Evolutionary conservation across 2,113 vertebrate species (phyloP).

Genomic region (Nanger granti): DNA sequence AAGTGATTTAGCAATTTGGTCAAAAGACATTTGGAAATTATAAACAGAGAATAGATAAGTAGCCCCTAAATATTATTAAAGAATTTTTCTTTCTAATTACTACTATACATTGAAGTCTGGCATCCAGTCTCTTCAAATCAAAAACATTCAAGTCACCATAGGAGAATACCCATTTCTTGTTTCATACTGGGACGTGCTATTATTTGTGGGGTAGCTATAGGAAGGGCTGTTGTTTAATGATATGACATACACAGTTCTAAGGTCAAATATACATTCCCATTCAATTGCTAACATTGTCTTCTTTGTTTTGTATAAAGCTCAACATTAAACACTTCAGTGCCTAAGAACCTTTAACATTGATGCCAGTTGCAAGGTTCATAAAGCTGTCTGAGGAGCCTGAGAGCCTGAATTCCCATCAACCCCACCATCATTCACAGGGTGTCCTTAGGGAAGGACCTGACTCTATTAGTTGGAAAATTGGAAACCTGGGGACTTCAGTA

Average conservation of each 20-base stretch:
- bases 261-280: not conserved
- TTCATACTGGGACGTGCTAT: not conserved
- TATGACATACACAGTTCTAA: not conserved
- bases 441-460: not conserved
- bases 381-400: not conserved
- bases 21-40: not conserved
- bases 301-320: not conserved
- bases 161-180: not conserved
- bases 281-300: not conserved
- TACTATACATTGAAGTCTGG: not conserved
- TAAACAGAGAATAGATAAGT: not conserved
- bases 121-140: not conserved
- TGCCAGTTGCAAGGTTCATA: not conserved
- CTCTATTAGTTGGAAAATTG: not conserved
- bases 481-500: not conserved
- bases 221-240: not conserved
- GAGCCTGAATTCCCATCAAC: not conserved
- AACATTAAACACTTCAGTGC: not conserved
- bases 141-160: not conserved
- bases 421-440: not conserved
- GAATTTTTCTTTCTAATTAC: not conserved
- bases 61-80: not conserved
- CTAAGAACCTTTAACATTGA: not conserved
- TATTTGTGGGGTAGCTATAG: not conserved
- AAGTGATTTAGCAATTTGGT: not conserved